phyloP scores from a whole-genome alignment of 2,113 vertebrate genomes.

The Pithys albifrons region DNA sequence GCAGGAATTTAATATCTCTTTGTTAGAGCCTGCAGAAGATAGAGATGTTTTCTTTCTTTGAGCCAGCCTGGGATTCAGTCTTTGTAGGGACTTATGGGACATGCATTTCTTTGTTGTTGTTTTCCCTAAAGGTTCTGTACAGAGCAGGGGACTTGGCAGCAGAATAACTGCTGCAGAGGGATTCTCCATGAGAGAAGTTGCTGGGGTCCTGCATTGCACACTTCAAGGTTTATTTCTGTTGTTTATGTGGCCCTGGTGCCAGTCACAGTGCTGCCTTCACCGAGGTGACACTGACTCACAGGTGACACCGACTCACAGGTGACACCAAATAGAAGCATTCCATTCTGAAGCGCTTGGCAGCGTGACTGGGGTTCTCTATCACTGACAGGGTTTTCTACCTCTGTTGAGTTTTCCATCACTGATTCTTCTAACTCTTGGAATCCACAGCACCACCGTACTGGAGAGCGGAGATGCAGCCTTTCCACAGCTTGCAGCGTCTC shows the following conservation, averaged over 20 bases:
- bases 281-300: neutral
- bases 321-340: neutral
- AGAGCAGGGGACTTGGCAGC: neutral
- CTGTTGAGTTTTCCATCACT: neutral
- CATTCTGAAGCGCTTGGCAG: neutral
- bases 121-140: neutral
- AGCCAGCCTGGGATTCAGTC: neutral
- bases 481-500: conserved; percentile 87
- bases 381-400: neutral
- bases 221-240: neutral
- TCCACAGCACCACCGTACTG: conserved; percentile 80
- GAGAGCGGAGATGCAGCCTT: conserved; percentile 85
- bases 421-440: neutral
- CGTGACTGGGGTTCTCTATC: neutral
- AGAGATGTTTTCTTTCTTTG: neutral
- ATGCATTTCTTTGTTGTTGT: neutral
- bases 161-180: neutral
- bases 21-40: neutral
- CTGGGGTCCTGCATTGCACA: neutral
- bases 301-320: neutral
- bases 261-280: neutral
- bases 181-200: neutral
- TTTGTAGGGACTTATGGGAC: fast-evolving
- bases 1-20: neutral
- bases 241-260: neutral